Conservation (phyloP, 2,113 vertebrate species). For the Orcinus orca region DNA sequence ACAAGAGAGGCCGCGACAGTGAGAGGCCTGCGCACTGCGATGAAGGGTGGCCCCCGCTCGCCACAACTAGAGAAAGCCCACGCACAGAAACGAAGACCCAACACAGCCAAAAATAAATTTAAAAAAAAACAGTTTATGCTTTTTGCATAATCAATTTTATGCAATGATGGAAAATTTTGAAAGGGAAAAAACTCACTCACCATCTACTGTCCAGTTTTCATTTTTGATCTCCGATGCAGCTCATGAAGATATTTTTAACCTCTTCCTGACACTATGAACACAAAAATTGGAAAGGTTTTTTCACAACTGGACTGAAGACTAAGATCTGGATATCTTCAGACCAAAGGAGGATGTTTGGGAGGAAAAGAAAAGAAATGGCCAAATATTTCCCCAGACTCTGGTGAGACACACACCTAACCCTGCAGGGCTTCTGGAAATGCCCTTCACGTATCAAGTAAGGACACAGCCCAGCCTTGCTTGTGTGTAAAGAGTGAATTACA, state of each 20-base stretch:
- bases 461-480: not conserved
- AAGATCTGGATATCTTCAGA: not conserved
- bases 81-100: no score
- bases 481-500: not conserved
- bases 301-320: not conserved
- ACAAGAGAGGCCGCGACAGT: no score
- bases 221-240: not conserved
- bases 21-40: fast-evolving
- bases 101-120: no score
- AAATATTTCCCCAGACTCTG: not conserved
- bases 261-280: not conserved
- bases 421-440: not conserved
- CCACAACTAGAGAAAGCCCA: no score
- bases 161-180: slow-evolving; percentile 1
- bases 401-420: not conserved
- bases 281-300: not conserved
- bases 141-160: not conserved
- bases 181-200: not conserved
- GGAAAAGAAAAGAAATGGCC: not conserved
- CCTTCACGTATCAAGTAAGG: not conserved
- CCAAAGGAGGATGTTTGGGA: not conserved
- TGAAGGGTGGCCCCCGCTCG: no score
- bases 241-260: not conserved
- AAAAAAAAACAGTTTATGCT: no score
- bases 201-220: not conserved